Evolutionary conservation across 2,888 invertebrate species (phyloP).

Genomic region (Luperina testacea): DNA sequence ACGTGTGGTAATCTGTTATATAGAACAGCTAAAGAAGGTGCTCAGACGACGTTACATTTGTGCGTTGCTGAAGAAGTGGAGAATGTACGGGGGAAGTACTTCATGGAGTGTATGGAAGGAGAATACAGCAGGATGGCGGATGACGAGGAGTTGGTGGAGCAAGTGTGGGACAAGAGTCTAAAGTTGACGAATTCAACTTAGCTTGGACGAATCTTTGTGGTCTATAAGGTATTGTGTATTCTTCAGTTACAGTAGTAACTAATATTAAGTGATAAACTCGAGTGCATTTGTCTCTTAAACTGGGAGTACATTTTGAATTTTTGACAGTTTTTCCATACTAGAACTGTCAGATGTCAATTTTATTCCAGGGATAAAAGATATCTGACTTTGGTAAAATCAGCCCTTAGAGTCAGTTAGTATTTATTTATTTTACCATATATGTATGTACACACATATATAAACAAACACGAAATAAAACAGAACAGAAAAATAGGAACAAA

Average conservation of each 20-base stretch:
- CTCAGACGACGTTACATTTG: conserved; percentile 93
- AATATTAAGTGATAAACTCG: not conserved
- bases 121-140: conserved; percentile 88
- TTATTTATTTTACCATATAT: too few relatives aligned
- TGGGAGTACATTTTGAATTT: too few relatives aligned
- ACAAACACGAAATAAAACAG: too few relatives aligned
- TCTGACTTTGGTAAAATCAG: too few relatives aligned
- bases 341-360: too few relatives aligned
- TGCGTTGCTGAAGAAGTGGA: conserved; percentile 93
- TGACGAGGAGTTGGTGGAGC: conserved; percentile 92
- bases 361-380: too few relatives aligned
- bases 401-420: too few relatives aligned
- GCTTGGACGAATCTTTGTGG: not conserved
- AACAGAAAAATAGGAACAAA: too few relatives aligned
- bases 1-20: conserved; percentile 90
- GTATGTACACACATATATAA: too few relatives aligned
- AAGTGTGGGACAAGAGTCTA: conserved; percentile 92
- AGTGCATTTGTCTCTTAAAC: too few relatives aligned
- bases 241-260: not conserved
- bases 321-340: too few relatives aligned
- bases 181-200: conserved; percentile 60
- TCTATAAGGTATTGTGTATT: not conserved
- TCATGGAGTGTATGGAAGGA: conserved; percentile 92
- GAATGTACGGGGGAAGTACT: conserved; percentile 93
- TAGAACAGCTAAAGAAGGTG: conserved; percentile 93